Base-by-base conservation (phyloP, 2,113 vertebrate species). In the Oenanthe melanoleuca region DNA sequence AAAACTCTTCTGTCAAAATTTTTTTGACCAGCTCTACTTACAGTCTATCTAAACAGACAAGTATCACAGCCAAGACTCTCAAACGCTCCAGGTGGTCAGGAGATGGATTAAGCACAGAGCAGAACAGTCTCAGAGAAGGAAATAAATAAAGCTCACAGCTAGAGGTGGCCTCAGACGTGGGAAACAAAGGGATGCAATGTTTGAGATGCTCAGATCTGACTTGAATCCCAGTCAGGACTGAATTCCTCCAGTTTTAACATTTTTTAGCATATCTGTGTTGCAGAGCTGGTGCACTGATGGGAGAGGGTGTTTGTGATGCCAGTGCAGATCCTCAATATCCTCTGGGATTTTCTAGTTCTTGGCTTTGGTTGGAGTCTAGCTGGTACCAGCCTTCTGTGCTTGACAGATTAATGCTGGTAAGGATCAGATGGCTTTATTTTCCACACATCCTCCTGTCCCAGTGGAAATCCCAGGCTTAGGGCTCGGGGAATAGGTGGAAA, bases 1-100 rank as follows among this genome's bases (percentile, higher is more conserved):
- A 95, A 96, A 96, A 84, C 92, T 93, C 56, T 90, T 83, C 88
- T 96, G 93, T 96, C 94, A 96, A 85, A 91, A 88, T 92, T 96
- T 95, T 95, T 95, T 92, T 97, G 93, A 96, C 95, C 96, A 94
- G 88, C 82, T 96, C 85, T 78, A 14, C 89, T 94, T 88, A 15
- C 82, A 93, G 72, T 71, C 86, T 92, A 94, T 96, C 90, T 86
- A 90, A 96, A 92, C 79, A 94, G 93, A 96, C 92, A 96, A 91
- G 80, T 61, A 84, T 33, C 94, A 92, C 80, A 96, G 95, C 88
- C 88, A 96, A 95, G 92, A 67, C 86, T 95, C 84, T 67, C 80
- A 78, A 95, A 96, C 20, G 23, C 94, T 93, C 93, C 96, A 96
- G 94, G 95, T 97, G 95, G 92, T 78, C 95, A 67, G 92, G 63